These are phyloP conservation scores for Caenorhabditis parvicauda DNA, from an alignment of 2,888 invertebrate species.

Conservation along the genomic window DNA sequence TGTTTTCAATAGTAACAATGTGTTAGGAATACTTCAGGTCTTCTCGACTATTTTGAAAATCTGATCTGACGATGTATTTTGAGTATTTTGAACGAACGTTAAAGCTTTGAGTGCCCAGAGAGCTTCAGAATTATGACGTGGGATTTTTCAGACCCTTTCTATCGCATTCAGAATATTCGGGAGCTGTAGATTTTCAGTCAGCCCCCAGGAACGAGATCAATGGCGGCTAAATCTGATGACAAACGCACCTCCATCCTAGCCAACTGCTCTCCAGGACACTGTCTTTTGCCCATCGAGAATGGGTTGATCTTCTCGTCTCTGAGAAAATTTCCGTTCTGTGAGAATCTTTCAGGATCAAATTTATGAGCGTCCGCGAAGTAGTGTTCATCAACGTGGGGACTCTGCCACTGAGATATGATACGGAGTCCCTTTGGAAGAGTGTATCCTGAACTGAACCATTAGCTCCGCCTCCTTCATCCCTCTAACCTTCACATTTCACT, in stretches of 20 bases:
- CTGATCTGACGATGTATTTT: no score
- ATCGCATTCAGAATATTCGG: no score
- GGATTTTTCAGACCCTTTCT: no score
- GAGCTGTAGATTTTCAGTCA: no score
- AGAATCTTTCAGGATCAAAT: slow-evolving; percentile 24
- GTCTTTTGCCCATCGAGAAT: slow-evolving; percentile 34
- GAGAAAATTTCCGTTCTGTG: slow-evolving; percentile 24
- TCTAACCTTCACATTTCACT: slow-evolving; percentile 17
- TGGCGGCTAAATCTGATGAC: no score
- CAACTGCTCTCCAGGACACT: slow-evolving; percentile 30
- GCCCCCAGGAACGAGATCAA: no score
- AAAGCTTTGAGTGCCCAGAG: no score
- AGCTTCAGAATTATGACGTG: no score
- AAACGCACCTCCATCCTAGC: slow-evolving; percentile 38
- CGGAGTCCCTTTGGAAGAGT: slow-evolving; percentile 23
- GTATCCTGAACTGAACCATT: slow-evolving; percentile 7
- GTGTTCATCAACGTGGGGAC: slow-evolving; percentile 31
- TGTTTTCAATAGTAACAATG: no score
- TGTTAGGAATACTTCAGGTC: no score
- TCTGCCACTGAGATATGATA: slow-evolving; percentile 32
- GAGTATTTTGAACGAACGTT: no score
- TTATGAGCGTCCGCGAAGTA: slow-evolving; percentile 25
- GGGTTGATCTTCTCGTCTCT: slow-evolving; percentile 32
- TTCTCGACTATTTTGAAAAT: no score
- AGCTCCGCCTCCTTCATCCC: neutral